Percentiles rank a stretch among this genome's conserved stretches.
Evolutionary conservation across 2,888 invertebrate species (phyloP).

Genomic region (Cephus spinipes): DNA sequence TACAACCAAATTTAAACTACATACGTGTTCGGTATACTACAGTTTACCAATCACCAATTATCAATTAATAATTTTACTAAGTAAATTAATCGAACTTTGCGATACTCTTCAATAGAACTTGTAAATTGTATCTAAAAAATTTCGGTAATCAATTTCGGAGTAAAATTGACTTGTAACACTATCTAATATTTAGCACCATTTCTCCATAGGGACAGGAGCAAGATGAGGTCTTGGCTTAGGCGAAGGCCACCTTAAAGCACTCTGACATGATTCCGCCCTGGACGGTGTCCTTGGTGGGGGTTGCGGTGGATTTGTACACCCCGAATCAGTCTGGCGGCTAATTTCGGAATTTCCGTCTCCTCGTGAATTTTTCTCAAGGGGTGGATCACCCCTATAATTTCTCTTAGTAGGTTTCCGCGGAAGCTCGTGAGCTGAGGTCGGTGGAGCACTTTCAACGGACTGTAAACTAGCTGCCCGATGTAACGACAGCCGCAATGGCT

Average conservation of each 20-base stretch:
- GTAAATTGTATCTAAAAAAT: background rate
- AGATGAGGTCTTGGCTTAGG: conserved; percentile 59
- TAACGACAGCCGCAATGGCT: conserved; percentile 83
- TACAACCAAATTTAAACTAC: background rate
- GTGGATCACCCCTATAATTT: conserved; percentile 69
- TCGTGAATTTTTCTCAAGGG: conserved; percentile 41
- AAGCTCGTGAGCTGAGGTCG: conserved; percentile 44
- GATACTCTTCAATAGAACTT: background rate
- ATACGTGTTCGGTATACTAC: background rate
- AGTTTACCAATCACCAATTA: background rate
- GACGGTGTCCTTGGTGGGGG: conserved; percentile 60
- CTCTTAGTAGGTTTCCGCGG: conserved; percentile 72
- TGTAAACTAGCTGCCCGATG: conserved; percentile 87
- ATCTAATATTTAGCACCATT: conserved; percentile 54
- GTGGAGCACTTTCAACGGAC: conserved; percentile 71
- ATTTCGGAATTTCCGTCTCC: conserved; percentile 28
- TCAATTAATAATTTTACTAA: background rate
- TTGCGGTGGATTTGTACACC: conserved; percentile 44
- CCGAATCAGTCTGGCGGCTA: conserved; percentile 29
- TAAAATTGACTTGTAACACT: background rate
- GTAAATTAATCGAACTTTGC: background rate
- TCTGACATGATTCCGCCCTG: conserved; percentile 63
- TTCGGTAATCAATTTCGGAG: background rate
- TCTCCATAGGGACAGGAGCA: conserved; percentile 57
- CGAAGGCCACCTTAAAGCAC: conserved; percentile 60